Evolutionary conservation across 1,140 invertebrate species (phyloP).

Genomic region (Berghia stephanieae): DNA sequence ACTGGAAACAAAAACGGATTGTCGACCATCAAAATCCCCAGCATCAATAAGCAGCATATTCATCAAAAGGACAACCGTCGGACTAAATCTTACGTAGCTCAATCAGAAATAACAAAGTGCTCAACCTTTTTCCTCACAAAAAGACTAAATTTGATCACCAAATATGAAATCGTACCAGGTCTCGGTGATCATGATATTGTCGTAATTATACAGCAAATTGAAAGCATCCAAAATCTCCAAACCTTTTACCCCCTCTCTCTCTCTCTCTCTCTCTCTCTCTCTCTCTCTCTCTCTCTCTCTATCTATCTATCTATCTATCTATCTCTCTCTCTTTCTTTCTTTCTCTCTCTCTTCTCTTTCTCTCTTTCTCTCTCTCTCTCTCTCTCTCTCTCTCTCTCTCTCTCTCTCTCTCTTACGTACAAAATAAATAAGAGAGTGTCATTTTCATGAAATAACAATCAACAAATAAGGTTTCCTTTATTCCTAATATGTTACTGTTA

Average conservation of each 20-base stretch:
- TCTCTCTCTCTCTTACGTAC: neutral
- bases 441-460: no score
- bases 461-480: no score
- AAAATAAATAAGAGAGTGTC: no score
- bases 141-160: neutral
- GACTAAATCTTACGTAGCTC: no score
- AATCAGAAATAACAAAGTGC: no score
- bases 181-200: neutral
- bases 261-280: neutral
- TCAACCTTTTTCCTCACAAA: neutral
- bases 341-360: neutral
- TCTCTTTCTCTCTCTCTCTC: neutral
- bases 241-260: neutral
- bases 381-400: neutral
- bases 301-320: neutral
- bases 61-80: no score
- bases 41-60: no score
- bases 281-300: neutral
- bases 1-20: no score
- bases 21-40: no score
- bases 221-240: neutral
- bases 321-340: neutral
- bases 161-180: neutral
- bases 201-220: no score
- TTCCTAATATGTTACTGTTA: no score